Percentiles rank a stretch among this genome's conserved stretches.
phyloP scores from a whole-genome alignment of 2,797 vertebrate genomes.

The Notamacropus eugenii region DNA sequence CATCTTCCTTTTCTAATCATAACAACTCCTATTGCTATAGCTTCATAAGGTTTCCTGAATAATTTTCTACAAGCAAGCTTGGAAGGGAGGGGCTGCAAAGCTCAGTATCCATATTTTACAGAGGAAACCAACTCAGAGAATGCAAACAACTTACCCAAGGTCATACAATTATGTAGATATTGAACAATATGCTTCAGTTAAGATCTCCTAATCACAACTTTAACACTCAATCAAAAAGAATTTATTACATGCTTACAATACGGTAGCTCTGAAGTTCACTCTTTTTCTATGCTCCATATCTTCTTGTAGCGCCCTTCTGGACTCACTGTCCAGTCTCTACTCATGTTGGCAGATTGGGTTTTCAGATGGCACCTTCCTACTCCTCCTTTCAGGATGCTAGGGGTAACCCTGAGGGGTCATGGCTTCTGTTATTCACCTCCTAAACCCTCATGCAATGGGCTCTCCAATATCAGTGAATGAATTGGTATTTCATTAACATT shows the following conservation, averaged over 20 bases:
- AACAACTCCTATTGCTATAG: not conserved
- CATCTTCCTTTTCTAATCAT: not conserved
- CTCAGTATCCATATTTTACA: not conserved
- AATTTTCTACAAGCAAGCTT: not conserved
- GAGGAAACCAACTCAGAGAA: not conserved
- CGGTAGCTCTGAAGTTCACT: not conserved
- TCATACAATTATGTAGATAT: not conserved
- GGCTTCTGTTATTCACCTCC: not conserved
- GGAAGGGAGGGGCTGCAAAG: not conserved
- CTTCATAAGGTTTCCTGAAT: not conserved
- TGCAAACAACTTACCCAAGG: not conserved
- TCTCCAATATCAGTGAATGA: not conserved
- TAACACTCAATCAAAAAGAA: not conserved
- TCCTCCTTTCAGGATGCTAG: not conserved
- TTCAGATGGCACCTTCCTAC: not conserved
- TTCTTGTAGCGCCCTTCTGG: not conserved
- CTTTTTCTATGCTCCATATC: not conserved
- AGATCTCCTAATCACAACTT: not conserved
- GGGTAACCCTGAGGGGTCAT: not conserved
- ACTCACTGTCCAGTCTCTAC: not conserved
- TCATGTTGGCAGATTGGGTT: not conserved
- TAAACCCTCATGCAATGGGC: not conserved
- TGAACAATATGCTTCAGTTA: not conserved
- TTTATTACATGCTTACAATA: not conserved
- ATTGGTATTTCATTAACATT: not conserved